Evolutionary conservation across 1,140 invertebrate species (phyloP).

Genomic region (Megalopta genalis): DNA sequence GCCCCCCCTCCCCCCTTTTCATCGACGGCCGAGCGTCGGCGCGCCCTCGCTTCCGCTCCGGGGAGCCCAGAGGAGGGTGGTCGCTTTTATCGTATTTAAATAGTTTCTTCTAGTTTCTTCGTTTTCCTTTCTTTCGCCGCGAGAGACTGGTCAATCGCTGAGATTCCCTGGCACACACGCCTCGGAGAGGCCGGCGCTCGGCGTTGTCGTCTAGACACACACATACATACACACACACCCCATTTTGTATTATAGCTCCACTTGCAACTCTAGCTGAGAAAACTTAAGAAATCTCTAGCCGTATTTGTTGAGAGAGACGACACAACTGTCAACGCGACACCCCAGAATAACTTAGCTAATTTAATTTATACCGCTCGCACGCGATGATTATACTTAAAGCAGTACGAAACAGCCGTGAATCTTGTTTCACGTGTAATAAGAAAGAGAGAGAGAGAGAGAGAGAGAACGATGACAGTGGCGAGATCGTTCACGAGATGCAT

Average conservation of each 20-base stretch:
- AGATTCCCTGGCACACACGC: conserved; percentile 27
- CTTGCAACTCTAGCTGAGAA: conserved; percentile 29
- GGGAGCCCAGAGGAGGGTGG: background rate
- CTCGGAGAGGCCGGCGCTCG: conserved; percentile 14
- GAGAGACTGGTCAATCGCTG: conserved; percentile 24
- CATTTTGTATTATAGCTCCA: conserved; percentile 50
- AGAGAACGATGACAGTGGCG: background rate
- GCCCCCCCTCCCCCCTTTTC: no score
- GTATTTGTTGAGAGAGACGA: conserved; percentile 27
- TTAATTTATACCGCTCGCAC: conserved; percentile 50
- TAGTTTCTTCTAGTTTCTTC: conserved; percentile 17
- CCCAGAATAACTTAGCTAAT: conserved; percentile 45
- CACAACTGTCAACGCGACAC: conserved; percentile 9
- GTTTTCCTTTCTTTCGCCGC: background rate
- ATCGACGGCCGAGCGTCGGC: background rate
- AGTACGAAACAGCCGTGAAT: background rate
- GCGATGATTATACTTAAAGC: conserved; percentile 51
- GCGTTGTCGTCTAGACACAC: background rate
- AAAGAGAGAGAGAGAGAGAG: no score
- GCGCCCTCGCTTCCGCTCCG: background rate
- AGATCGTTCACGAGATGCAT: background rate
- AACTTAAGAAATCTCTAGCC: conserved; percentile 37
- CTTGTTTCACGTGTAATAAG: background rate
- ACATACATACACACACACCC: background rate
- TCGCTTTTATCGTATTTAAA: conserved; percentile 29